A percentile compares a stretch with the other conserved stretches of the same genome.
Conservation (phyloP, 2,113 vertebrate genomes). For the Lepus americanus region DNA sequence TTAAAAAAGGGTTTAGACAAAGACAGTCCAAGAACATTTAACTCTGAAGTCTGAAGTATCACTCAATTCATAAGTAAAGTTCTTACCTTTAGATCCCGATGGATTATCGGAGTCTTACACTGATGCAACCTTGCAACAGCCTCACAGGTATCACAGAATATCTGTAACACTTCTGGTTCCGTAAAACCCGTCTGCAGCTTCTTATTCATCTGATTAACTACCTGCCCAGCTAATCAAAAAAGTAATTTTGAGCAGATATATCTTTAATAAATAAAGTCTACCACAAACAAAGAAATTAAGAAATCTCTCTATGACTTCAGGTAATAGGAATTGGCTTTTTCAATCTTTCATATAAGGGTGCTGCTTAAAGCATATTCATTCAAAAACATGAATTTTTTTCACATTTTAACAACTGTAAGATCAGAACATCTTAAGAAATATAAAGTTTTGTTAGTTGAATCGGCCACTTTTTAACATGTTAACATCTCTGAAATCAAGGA, state of each 20-base stretch:
- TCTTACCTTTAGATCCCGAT: slow-evolving; percentile 96
- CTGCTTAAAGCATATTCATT: slow-evolving; percentile 2
- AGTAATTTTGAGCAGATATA: slow-evolving; percentile 37
- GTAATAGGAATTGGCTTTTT: not conserved
- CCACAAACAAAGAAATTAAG: slow-evolving; percentile 27
- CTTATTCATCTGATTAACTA: slow-evolving; percentile 99
- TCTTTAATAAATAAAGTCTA: not conserved
- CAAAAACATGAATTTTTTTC: not conserved
- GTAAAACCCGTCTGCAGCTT: slow-evolving; percentile 94
- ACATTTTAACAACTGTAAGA: slow-evolving; percentile 19
- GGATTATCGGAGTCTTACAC: slow-evolving; percentile 97
- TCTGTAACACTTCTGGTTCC: slow-evolving; percentile 93
- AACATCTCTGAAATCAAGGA: slow-evolving; percentile 19
- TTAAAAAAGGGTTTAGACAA: not conserved
- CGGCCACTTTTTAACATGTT: slow-evolving; percentile 3
- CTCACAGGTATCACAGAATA: slow-evolving; percentile 97
- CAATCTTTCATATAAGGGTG: not conserved
- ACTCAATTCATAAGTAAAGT: not conserved
- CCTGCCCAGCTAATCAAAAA: slow-evolving; percentile 92
- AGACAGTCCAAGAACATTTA: not conserved
- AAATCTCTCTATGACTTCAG: not conserved
- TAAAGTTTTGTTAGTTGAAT: not conserved
- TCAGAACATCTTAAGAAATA: slow-evolving; percentile 9
- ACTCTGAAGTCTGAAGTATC: not conserved
- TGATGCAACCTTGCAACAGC: slow-evolving; percentile 97